phyloP scores from a whole-genome alignment of 2,888 invertebrate genomes.

The Aromia moschata region DNA sequence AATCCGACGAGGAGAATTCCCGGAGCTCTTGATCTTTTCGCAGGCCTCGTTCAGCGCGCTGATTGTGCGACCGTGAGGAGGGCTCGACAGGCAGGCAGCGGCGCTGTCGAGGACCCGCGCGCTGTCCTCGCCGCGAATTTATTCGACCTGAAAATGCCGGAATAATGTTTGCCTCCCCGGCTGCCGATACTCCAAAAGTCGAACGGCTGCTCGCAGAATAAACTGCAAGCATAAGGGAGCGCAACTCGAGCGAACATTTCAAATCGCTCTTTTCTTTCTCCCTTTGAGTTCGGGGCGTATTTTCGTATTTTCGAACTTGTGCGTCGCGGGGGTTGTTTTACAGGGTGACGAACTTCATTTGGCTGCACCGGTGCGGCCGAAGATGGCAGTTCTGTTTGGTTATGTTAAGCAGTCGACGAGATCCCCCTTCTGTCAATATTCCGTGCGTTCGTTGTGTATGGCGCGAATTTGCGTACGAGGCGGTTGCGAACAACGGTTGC shows the following conservation, averaged over 20 bases:
- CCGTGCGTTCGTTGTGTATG: conserved; percentile 1
- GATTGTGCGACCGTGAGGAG: conserved; percentile 12
- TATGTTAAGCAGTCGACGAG: conserved; percentile 49
- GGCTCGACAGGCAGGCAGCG: no score
- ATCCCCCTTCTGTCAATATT: conserved; percentile 14
- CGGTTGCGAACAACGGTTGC: conserved; percentile 7
- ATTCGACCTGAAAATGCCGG: conserved; percentile 50
- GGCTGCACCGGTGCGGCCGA: conserved; percentile 43
- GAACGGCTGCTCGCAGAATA: conserved; percentile 34
- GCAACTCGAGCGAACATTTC: conserved; percentile 16
- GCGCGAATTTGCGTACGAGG: conserved; percentile 1
- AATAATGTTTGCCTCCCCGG: conserved; percentile 52
- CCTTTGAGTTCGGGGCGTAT: conserved; percentile 33
- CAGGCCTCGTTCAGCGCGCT: conserved; percentile 9
- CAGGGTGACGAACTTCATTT: conserved; percentile 48
- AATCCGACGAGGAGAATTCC: conserved; percentile 21
- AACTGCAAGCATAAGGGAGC: conserved; percentile 35
- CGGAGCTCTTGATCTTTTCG: conserved; percentile 20
- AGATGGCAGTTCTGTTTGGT: conserved; percentile 55
- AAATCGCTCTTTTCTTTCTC: conserved; percentile 22
- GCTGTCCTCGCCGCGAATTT: conserved; percentile 16
- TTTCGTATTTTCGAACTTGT: conserved; percentile 36
- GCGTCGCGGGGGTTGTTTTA: conserved; percentile 33
- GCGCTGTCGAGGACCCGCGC: conserved; percentile 13
- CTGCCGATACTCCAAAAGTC: conserved; percentile 40